Conservation (phyloP, 2,797 vertebrate genomes). For the Morelia viridis region DNA sequence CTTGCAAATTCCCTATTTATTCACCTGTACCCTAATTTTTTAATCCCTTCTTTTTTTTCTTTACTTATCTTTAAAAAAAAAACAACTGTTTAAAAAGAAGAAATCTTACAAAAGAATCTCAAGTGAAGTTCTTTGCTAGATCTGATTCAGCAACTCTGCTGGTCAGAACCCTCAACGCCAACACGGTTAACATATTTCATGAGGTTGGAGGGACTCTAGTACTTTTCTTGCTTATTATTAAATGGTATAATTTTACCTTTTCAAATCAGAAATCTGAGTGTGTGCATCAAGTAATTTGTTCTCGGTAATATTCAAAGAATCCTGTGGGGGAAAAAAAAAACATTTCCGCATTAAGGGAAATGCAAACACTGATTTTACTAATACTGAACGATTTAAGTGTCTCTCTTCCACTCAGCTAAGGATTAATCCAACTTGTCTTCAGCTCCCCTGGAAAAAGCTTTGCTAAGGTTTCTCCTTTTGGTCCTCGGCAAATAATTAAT, state of each 20-base stretch:
- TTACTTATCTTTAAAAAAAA: no score
- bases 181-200: neutral
- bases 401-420: neutral
- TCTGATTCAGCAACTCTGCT: neutral
- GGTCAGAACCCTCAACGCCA: neutral
- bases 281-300: constrained; percentile 87
- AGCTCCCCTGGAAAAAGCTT: neutral
- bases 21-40: no score
- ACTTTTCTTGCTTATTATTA: neutral
- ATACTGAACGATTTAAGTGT: constrained; percentile 11
- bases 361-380: constrained; percentile 24
- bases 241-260: constrained; percentile 78
- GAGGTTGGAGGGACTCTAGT: no score
- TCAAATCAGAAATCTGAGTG: constrained; percentile 87
- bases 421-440: neutral
- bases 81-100: no score
- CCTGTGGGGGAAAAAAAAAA: constrained; percentile 71
- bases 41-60: no score
- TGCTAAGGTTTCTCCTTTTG: neutral
- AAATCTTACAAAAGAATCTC: neutral
- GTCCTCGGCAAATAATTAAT: neutral
- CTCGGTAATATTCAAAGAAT: constrained; percentile 84
- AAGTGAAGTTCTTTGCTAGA: neutral
- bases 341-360: neutral
- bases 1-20: no score